Evolutionary conservation across 2,888 invertebrate species (phyloP).

Genomic region (Agriopis aurantiaria): DNA sequence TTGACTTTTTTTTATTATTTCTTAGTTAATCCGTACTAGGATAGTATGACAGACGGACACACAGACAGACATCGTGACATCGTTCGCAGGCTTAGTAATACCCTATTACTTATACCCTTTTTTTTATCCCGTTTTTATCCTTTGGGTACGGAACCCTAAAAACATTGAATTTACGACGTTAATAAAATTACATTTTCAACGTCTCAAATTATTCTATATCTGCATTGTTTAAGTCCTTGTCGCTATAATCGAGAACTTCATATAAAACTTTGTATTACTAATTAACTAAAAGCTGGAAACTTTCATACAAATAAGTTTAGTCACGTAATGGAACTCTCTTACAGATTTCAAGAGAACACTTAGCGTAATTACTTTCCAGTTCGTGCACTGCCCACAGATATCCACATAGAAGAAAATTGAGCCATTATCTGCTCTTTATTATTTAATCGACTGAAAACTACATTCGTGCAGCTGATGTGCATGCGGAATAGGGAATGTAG

Average conservation of each 20-base stretch:
- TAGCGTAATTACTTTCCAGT: conserved; percentile 24
- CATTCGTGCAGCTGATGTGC: background rate
- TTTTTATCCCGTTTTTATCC: no score
- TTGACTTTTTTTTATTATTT: no score
- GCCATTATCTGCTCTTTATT: background rate
- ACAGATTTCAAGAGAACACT: conserved; percentile 25
- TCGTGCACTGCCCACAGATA: conserved; percentile 21
- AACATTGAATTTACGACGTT: no score
- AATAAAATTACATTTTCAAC: no score
- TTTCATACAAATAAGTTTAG: conserved; percentile 23
- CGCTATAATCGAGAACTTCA: background rate
- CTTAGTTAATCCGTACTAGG: no score
- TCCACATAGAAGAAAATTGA: background rate
- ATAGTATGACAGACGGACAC: no score
- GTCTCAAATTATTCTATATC: background rate
- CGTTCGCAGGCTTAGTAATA: no score
- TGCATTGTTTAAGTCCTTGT: background rate
- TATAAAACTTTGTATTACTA: background rate
- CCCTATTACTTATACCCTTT: no score
- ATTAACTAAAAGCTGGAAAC: conserved; percentile 18
- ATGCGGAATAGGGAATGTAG: background rate
- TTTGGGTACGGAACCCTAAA: no score
- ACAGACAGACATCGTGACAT: no score
- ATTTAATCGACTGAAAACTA: background rate
- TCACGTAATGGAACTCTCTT: conserved; percentile 30